A percentile compares a stretch with the other conserved stretches of the same genome.
Conservation (phyloP, 1,140 invertebrate genomes). For the Neoseiulus cucumeris region DNA sequence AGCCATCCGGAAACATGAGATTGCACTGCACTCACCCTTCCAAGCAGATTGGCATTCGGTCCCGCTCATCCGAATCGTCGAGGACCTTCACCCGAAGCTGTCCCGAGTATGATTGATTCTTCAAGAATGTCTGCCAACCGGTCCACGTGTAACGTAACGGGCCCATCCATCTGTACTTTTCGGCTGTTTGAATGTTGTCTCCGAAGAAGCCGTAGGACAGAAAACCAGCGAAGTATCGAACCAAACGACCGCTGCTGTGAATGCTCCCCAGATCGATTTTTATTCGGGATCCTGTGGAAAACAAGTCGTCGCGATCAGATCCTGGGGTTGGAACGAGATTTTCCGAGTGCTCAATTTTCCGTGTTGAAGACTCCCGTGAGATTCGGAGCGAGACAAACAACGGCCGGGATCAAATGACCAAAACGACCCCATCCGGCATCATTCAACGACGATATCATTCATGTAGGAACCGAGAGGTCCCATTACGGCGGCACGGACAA, state of each 20-base stretch:
- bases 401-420: no score
- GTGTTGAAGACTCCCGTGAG: no score
- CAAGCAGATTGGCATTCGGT: background rate
- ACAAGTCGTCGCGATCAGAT: background rate
- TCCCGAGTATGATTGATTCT: conserved; percentile 24
- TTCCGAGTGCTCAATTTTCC: no score
- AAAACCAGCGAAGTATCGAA: conserved; percentile 54
- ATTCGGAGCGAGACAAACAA: no score
- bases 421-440: no score
- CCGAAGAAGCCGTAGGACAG: conserved; percentile 72
- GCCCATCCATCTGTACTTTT: conserved; percentile 67
- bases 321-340: no score
- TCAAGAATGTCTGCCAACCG: conserved; percentile 29
- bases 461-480: no score
- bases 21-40: conserved; percentile 1
- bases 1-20: no score
- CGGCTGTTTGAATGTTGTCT: conserved; percentile 59
- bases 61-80: background rate
- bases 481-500: no score
- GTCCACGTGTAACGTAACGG: conserved; percentile 65
- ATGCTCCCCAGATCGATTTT: conserved; percentile 49
- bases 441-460: no score
- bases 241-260: conserved; percentile 39
- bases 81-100: conserved; percentile 2
- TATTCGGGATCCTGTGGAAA: conserved; percentile 18